Conservation (phyloP, 2,888 invertebrate species). For the Ectobius pallidus region DNA sequence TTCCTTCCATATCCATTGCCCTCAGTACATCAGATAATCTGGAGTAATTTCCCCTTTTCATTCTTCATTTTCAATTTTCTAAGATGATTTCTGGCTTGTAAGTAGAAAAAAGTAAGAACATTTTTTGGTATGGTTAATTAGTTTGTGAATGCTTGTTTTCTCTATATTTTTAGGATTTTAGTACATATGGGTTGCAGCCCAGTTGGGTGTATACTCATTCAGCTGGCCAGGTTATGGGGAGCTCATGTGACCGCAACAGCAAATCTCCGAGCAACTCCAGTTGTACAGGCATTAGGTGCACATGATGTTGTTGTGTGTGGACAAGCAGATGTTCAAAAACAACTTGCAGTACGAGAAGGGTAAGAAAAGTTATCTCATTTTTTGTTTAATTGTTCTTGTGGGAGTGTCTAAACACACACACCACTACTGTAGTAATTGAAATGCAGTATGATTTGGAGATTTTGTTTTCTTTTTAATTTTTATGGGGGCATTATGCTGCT, state of each 20-base stretch:
- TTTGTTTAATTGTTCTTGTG: neutral
- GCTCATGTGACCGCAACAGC: constrained; percentile 62
- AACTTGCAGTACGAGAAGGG: constrained; percentile 37
- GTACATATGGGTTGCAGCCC: constrained; percentile 64
- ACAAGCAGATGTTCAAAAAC: constrained; percentile 47
- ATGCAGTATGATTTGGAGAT: too few relatives aligned
- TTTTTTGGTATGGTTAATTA: too few relatives aligned
- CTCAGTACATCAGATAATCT: too few relatives aligned
- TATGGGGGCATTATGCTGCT: too few relatives aligned
- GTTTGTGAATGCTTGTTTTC: neutral
- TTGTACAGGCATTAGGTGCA: constrained; percentile 63
- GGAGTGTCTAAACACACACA: too few relatives aligned
- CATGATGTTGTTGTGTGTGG: constrained; percentile 58
- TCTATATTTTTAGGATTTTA: constrained; percentile 57
- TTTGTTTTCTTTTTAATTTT: too few relatives aligned
- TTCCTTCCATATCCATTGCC: too few relatives aligned
- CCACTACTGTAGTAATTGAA: too few relatives aligned
- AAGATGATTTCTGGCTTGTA: too few relatives aligned
- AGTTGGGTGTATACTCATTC: constrained; percentile 64
- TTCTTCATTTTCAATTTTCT: too few relatives aligned
- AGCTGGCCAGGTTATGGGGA: constrained; percentile 63
- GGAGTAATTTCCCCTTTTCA: too few relatives aligned
- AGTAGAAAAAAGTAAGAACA: too few relatives aligned
- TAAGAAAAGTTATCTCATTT: neutral
- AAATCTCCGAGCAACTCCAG: constrained; percentile 58